Base-by-base conservation (phyloP, 2,113 vertebrate species). In the Chaetodon trifascialis region DNA sequence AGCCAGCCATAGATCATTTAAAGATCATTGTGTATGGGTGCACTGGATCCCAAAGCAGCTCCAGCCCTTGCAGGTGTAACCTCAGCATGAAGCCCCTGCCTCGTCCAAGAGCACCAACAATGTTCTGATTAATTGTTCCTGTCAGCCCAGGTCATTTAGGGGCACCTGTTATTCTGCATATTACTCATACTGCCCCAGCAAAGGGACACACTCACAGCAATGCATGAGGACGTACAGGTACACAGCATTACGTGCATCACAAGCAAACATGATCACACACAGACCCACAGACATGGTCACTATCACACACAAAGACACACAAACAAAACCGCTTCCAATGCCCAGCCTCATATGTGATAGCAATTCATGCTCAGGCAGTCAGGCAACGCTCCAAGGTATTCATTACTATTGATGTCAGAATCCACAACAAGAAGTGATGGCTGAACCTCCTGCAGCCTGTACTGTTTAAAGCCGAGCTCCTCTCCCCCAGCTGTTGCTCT, bases 361-460 rank as follows among this genome's bases (percentile, higher is more conserved):
- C 82, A 84, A 84, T 85, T 89, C 84, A 78, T 80, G 90, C 89
- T 80, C 88, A 85, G 65, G 88, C 77, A 84, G 81, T 64, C 86
- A 85, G 93, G 94, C 92, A 90, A 19, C 44, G 81, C 93, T 94
- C 91, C 91, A 86, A 92, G 93, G 88, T 92, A 79, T 93, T 94
- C 93, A 93, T 93, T 94, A 93, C 89, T 87, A 91, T 86, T 91
- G 87, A 94, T 91, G 92, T 94, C 92, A 92, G 89, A 92, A 90
- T 91, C 69, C 86, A 89, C 92, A 93, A 92, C 85, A 83, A 92
- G 91, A 92, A 90, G 90, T 91, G 92, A 93, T 91, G 86, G 88
- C 94, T 87, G 89, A 89, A 84, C 88, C 92, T 93, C 89, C 91
- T 89, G 91, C 90, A 92, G 89, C 89, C 89, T 90, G 89, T 91